A percentile compares a stretch with the other conserved stretches of the same genome.
phyloP scores from a whole-genome alignment of 1,140 invertebrate species.

The Anastatus disparis region DNA sequence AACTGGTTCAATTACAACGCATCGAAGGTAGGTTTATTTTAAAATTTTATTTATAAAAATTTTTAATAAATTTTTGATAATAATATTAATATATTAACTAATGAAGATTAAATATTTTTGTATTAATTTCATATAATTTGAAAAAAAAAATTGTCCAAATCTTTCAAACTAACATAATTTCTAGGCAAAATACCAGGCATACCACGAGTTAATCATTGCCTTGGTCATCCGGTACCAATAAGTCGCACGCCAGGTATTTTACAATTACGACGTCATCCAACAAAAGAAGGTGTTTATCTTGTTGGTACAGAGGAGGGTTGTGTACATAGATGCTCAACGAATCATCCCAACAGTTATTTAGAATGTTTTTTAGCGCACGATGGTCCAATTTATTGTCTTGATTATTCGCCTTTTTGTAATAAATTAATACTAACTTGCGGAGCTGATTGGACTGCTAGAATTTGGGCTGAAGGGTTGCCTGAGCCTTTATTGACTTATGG shows the following conservation, averaged over 20 bases:
- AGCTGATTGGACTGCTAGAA: slow-evolving; percentile 81
- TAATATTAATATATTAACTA: too few species aligned
- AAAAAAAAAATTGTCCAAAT: too few species aligned
- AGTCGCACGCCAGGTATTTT: slow-evolving; percentile 71
- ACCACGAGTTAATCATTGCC: slow-evolving; percentile 44
- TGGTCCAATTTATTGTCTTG: slow-evolving; percentile 79
- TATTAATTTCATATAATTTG: too few species aligned
- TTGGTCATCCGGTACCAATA: slow-evolving; percentile 65
- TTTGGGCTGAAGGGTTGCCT: slow-evolving; percentile 77
- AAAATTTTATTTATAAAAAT: too few species aligned
- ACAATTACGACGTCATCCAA: slow-evolving; percentile 74
- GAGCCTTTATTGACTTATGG: slow-evolving; percentile 74
- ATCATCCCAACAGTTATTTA: slow-evolving; percentile 74
- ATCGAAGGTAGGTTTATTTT: slow-evolving; percentile 67
- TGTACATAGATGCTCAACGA: slow-evolving; percentile 79
- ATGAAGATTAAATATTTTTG: too few species aligned
- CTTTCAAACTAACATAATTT: background rate
- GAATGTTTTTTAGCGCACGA: slow-evolving; percentile 81
- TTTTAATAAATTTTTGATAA: too few species aligned
- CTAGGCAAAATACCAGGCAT: slow-evolving; percentile 66
- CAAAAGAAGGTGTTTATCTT: slow-evolving; percentile 75
- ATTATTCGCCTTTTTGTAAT: slow-evolving; percentile 82
- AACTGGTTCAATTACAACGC: slow-evolving; percentile 72
- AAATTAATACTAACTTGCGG: slow-evolving; percentile 84
- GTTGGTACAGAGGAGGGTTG: slow-evolving; percentile 87